Evolutionary conservation across 2,113 vertebrate genomes (phyloP).

Genomic region (Sturnira hondurensis): DNA sequence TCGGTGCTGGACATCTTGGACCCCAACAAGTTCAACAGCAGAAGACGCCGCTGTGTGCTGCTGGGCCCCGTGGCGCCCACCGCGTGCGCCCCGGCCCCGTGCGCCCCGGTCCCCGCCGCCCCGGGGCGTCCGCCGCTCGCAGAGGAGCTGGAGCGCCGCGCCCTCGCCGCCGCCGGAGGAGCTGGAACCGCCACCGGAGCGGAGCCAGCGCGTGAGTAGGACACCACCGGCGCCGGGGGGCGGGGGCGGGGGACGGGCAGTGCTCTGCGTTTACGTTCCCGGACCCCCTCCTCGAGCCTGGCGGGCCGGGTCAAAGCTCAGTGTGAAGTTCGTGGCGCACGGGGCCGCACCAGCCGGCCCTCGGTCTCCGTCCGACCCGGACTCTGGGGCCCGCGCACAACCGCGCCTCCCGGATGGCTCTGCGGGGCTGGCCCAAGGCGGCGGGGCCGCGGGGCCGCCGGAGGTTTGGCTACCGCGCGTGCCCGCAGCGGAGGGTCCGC

Average conservation of each 20-base stretch:
- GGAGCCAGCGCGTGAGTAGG: slow-evolving; percentile 57
- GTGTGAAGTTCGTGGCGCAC: slow-evolving; percentile 46
- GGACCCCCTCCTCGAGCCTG: not conserved
- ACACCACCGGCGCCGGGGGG: not conserved
- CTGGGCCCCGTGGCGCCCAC: slow-evolving; percentile 76
- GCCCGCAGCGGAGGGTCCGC: not conserved
- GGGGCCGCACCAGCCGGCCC: not conserved
- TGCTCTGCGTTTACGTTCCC: not conserved
- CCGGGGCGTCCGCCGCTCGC: slow-evolving; percentile 41
- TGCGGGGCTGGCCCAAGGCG: not conserved
- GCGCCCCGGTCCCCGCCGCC: not conserved
- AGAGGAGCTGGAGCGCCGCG: slow-evolving; percentile 37
- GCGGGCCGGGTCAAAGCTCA: not conserved
- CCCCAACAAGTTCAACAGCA: slow-evolving; percentile 88
- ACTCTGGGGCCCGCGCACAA: not conserved
- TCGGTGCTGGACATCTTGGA: slow-evolving; percentile 96
- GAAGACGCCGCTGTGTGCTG: slow-evolving; percentile 77
- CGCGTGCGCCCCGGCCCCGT: slow-evolving; percentile 1
- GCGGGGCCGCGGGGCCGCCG: not conserved
- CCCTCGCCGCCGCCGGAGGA: slow-evolving; percentile 25
- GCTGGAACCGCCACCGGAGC: slow-evolving; percentile 24
- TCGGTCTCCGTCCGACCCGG: slow-evolving; percentile 48
- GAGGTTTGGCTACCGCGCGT: not conserved
- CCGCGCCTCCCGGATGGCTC: not conserved
- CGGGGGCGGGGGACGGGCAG: not conserved